Percentiles rank a stretch among this genome's conserved stretches.
Conservation (phyloP, 2,113 vertebrate species). For the Orycteropus afer region DNA sequence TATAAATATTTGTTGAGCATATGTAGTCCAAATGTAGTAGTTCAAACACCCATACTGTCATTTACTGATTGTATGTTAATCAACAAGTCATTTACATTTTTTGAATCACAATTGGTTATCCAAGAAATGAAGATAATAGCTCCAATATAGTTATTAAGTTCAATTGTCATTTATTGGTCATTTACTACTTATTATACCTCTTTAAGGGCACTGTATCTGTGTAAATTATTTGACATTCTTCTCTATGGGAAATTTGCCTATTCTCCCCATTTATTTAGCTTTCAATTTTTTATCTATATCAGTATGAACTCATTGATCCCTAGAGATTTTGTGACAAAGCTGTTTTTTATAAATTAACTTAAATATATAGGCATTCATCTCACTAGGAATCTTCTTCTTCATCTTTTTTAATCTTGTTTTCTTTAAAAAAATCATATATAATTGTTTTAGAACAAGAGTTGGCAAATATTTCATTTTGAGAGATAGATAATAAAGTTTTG, state of each 20-base stretch:
- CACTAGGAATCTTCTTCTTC: neutral
- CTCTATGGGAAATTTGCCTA: neutral
- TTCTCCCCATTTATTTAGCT: neutral
- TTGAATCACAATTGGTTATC: neutral
- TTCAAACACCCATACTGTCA: neutral
- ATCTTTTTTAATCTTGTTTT: neutral
- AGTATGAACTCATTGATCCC: neutral
- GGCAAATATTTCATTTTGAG: neutral
- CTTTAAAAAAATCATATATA: neutral
- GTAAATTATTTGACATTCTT: neutral
- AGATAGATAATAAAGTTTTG: neutral
- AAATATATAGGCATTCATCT: neutral
- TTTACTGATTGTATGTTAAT: neutral
- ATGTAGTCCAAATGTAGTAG: neutral
- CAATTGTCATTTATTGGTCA: neutral
- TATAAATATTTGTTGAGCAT: neutral
- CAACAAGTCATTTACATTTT: neutral
- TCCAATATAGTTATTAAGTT: neutral
- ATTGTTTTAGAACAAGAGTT: neutral
- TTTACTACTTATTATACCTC: neutral
- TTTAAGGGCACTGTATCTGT: neutral
- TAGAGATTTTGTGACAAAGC: neutral
- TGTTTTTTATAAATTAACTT: neutral
- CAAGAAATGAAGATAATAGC: neutral
- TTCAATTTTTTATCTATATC: neutral